Percentiles rank a stretch among this genome's conserved stretches.
Conservation (phyloP, 2,797 vertebrate genomes). For the Sebastes nivosus region DNA sequence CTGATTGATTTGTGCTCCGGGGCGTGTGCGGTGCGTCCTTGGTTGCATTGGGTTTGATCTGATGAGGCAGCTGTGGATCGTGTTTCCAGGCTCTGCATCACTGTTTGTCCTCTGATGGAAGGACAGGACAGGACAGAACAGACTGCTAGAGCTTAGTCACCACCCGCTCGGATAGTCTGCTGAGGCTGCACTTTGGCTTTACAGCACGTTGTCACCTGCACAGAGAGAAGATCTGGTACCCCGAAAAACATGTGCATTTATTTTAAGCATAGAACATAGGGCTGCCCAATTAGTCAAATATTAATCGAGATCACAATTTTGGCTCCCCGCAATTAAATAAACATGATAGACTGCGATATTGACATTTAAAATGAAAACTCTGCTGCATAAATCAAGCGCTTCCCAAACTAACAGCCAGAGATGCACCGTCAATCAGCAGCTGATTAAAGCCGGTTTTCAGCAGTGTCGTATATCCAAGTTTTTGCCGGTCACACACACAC, state of each 20-base stretch:
- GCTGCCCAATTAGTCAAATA: too few species aligned
- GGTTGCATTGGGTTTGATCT: background rate
- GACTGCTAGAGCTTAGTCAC: background rate
- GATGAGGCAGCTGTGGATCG: conserved; percentile 18
- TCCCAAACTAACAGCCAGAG: too few species aligned
- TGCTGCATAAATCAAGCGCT: too few species aligned
- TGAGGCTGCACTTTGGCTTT: background rate
- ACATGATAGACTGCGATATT: too few species aligned
- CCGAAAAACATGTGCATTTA: background rate
- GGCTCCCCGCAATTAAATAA: too few species aligned
- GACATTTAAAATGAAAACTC: too few species aligned
- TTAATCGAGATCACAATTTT: too few species aligned
- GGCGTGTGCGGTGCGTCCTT: background rate
- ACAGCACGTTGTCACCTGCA: background rate
- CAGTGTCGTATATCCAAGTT: too few species aligned
- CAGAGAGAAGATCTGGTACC: background rate
- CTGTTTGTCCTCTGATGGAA: conserved; percentile 30
- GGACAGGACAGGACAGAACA: background rate
- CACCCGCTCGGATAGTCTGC: background rate
- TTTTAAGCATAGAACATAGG: background rate
- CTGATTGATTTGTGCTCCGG: background rate
- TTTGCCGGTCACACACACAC: too few species aligned
- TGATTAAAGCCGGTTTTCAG: too few species aligned
- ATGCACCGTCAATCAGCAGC: too few species aligned
- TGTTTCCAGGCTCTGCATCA: background rate